phyloP scores from a whole-genome alignment of 2,797 vertebrate species.

The Betta splendens region DNA sequence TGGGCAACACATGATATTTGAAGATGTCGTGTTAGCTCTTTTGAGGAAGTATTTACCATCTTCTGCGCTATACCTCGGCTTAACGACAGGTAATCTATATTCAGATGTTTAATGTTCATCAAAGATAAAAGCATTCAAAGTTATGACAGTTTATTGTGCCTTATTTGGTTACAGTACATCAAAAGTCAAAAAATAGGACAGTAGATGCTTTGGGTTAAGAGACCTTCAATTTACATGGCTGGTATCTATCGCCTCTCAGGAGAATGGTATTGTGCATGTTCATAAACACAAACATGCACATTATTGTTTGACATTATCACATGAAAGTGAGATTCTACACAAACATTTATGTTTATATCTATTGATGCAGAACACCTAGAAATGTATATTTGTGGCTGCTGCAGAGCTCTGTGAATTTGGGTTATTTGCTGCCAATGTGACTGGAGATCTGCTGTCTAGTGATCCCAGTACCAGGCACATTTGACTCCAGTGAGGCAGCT shows the following conservation, averaged over 20 bases:
- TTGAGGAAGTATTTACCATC: not conserved
- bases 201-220: constrained; percentile 41
- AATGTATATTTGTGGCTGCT: constrained; percentile 29
- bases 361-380: too few relatives aligned
- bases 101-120: too few relatives aligned
- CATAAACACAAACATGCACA: constrained; percentile 53
- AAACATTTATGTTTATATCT: too few relatives aligned
- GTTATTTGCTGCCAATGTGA: constrained; percentile 43
- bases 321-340: constrained; percentile 52
- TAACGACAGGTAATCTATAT: too few relatives aligned
- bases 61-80: too few relatives aligned
- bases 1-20: not conserved
- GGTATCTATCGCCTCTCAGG: constrained; percentile 54
- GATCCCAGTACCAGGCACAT: constrained; percentile 44
- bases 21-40: not conserved
- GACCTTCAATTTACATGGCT: constrained; percentile 72
- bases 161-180: not conserved
- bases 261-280: constrained; percentile 59
- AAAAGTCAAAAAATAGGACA: constrained; percentile 34
- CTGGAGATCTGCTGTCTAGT: constrained; percentile 61
- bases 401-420: constrained; percentile 28
- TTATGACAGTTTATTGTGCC: too few relatives aligned
- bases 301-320: constrained; percentile 68
- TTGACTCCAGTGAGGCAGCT: constrained; percentile 47
- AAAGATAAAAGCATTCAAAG: too few relatives aligned